Evolutionary conservation across 2,113 vertebrate genomes (phyloP).

Genomic region (Ochotona princeps): DNA sequence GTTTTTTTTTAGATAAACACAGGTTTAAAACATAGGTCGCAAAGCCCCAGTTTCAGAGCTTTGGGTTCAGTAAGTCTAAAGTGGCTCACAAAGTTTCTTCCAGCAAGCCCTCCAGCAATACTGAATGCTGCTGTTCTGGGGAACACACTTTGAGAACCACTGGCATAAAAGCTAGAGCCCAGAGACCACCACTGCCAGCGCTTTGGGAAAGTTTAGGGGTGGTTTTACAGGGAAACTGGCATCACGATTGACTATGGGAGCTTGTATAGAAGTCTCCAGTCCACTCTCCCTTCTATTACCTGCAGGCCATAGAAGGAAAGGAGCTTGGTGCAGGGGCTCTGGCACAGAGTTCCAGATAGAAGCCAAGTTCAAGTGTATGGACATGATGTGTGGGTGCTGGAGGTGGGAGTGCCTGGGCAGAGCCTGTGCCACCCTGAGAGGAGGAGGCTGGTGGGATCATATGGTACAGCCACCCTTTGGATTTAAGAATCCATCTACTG

Average conservation of each 20-base stretch:
- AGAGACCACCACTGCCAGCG: background rate
- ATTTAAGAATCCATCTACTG: constrained; percentile 17
- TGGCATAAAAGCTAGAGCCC: too few relatives aligned
- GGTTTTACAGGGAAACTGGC: background rate
- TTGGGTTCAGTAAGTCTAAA: background rate
- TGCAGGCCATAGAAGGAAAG: background rate
- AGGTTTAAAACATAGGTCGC: background rate
- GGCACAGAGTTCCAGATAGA: too few relatives aligned
- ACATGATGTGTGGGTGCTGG: accelerated
- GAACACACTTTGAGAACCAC: background rate
- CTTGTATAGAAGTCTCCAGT: accelerated
- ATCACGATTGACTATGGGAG: accelerated
- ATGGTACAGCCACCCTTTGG: background rate
- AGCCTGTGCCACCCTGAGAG: background rate
- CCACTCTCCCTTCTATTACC: background rate
- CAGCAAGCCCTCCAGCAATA: background rate
- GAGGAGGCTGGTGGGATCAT: background rate
- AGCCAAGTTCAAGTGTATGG: background rate
- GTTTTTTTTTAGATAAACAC: background rate
- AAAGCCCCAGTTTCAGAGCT: background rate
- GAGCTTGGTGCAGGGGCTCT: accelerated
- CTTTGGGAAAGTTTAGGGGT: too few relatives aligned
- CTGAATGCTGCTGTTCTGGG: background rate
- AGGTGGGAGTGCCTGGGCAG: accelerated
- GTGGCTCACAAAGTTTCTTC: background rate